These are phyloP conservation scores for Protaetia brevitarsis DNA, from an alignment of 1,140 invertebrate genomes.

Conservation along the genomic window DNA sequence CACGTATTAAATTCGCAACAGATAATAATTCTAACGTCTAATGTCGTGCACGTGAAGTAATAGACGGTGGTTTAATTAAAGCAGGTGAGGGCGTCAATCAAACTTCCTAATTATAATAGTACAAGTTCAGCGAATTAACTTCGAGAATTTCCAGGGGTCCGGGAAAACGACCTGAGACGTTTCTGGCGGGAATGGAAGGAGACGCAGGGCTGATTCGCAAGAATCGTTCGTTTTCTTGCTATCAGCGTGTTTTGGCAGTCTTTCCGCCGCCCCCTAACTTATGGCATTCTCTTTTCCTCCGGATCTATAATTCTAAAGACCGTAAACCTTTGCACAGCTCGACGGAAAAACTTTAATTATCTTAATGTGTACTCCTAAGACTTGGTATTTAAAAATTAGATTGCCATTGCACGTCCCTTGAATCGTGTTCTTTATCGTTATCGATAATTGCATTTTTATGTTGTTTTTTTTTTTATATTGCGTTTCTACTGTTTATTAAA, in stretches of 20 bases:
- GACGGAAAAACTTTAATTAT: constrained; percentile 28
- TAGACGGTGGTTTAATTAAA: constrained; percentile 24
- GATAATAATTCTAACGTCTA: constrained; percentile 2
- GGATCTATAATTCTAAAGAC: constrained; percentile 27
- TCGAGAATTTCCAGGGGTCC: neutral
- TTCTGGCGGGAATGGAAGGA: constrained; percentile 9
- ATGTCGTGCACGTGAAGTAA: neutral
- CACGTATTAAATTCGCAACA: neutral
- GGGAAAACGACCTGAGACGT: constrained; percentile 17
- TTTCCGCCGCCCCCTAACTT: constrained; percentile 27
- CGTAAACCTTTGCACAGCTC: constrained; percentile 28
- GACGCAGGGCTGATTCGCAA: constrained; percentile 9
- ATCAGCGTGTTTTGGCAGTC: constrained; percentile 23
- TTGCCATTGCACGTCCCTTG: neutral
- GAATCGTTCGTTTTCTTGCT: constrained; percentile 23
- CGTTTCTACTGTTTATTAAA: too few relatives aligned
- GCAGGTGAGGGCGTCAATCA: constrained; percentile 26
- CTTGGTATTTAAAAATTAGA: constrained; percentile 18
- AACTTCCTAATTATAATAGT: constrained; percentile 27
- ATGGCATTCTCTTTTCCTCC: constrained; percentile 27
- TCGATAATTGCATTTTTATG: constrained; percentile 16
- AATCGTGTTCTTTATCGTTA: neutral
- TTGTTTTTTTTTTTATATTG: too few relatives aligned
- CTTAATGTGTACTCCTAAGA: constrained; percentile 22
- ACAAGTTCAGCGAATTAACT: constrained; percentile 19